These are phyloP conservation scores for Biston stratarius DNA, from an alignment of 2,888 invertebrate species.

Conservation along the genomic window DNA sequence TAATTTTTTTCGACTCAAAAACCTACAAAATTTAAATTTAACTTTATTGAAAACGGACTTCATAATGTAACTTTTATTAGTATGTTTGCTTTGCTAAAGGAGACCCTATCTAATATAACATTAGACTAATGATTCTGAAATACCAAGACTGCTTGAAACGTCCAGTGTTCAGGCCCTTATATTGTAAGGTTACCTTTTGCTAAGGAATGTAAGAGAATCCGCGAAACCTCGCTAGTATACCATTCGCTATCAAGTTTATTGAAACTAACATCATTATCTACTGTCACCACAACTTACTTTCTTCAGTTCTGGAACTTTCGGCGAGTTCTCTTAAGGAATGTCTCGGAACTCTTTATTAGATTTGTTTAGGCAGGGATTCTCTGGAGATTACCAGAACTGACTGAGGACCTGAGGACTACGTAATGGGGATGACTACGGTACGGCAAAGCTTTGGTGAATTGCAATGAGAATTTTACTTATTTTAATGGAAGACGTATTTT, in stretches of 20 bases:
- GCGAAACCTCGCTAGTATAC: not conserved
- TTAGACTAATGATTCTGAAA: no score
- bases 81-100: no score
- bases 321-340: slow-evolving; percentile 11
- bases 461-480: not conserved
- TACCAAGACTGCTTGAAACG: no score
- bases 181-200: no score
- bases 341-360: slow-evolving; percentile 30
- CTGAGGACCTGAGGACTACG: slow-evolving; percentile 1
- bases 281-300: slow-evolving; percentile 32
- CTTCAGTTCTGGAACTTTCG: slow-evolving; percentile 24
- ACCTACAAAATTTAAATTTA: no score
- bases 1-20: no score
- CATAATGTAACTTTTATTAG: no score
- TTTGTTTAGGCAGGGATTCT: slow-evolving; percentile 28
- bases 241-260: slow-evolving; percentile 13
- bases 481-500: no score
- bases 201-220: no score
- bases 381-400: slow-evolving; percentile 5
- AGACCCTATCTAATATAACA: no score
- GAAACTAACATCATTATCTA: slow-evolving; percentile 27
- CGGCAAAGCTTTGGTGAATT: not conserved
- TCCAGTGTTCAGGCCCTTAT: no score
- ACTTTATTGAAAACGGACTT: no score
- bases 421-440: slow-evolving; percentile 8